Evolutionary conservation across 2,888 invertebrate species (phyloP).

Genomic region (Ochlodes sylvanus): DNA sequence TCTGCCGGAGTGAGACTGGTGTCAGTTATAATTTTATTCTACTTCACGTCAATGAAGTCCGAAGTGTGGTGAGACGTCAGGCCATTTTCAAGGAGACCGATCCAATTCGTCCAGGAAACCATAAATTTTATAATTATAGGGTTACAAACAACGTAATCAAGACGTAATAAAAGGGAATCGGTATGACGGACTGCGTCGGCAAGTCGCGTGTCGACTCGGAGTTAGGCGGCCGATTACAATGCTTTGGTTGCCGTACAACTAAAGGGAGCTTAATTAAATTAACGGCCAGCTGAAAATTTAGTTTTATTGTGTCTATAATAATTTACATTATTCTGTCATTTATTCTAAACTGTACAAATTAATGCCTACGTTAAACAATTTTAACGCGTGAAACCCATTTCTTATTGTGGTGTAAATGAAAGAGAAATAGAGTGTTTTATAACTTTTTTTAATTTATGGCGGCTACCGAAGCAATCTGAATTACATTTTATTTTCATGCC

Average conservation of each 20-base stretch:
- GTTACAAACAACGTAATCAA: not conserved
- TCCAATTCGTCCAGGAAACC: not conserved
- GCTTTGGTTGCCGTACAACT: not conserved
- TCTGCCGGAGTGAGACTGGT: too few relatives aligned
- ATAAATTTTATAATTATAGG: not conserved
- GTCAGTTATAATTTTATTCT: too few relatives aligned
- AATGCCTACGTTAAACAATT: not conserved
- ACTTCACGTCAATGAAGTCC: too few relatives aligned
- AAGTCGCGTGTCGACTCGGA: slow-evolving; percentile 7
- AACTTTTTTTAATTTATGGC: not conserved
- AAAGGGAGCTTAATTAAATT: slow-evolving; percentile 8
- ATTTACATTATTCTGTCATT: slow-evolving; percentile 5
- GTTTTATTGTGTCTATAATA: slow-evolving; percentile 10
- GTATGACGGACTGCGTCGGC: not conserved
- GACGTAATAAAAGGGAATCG: slow-evolving; percentile 15
- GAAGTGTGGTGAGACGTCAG: too few relatives aligned
- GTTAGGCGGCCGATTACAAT: slow-evolving; percentile 11
- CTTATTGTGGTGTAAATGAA: not conserved
- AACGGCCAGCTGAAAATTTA: not conserved
- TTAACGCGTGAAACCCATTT: not conserved
- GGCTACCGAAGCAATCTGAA: too few relatives aligned
- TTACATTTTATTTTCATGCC: too few relatives aligned
- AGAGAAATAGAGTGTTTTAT: not conserved
- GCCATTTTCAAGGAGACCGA: not conserved
- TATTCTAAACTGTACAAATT: slow-evolving; percentile 7